Evolutionary conservation across 2,888 invertebrate species (phyloP), one percentile per base, ranked within the genome.

Genomic region (Microctonus aethiopoides): DNA sequence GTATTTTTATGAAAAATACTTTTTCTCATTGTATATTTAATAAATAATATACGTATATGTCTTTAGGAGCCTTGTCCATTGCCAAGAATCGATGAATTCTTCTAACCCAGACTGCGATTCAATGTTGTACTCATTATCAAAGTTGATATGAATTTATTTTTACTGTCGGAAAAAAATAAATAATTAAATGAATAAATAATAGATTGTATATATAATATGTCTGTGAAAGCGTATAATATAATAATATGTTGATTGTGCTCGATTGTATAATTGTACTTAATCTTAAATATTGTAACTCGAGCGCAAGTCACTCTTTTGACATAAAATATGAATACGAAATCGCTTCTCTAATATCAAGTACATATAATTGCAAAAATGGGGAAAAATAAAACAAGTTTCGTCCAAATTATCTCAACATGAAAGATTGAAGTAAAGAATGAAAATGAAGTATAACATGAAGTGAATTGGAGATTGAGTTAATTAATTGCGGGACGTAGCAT

Each of bases 131-230:
- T 70, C 13, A 54, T 29, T 29, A 61, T 60, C 70, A 65, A 75
- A 72, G 64, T 76, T n/a, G n/a, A n/a, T n/a, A n/a, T n/a, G n/a
- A n/a, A n/a, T n/a, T 77, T 81, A 81, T 80, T 80, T 81, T 78
- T 57, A 63, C 71, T 75, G 57, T n/a, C 29, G n/a, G n/a, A 32
- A 57, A 57, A 32, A 57, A 20, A 7, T 7, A 29, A 20, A 74
- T 4, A 46, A 16, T n/a, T n/a, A n/a, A n/a, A n/a, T n/a, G n/a
- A n/a, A n/a, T n/a, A n/a, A n/a, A n/a, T n/a, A n/a, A n/a, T n/a
- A n/a, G 16, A 46, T 46, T 46, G 46, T 46, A 46, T 16, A 46
- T 46, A 46, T 16, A 16, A 16, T 46, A 16, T 39, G n/a, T 46
- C 46, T 46, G 46, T 46, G 46, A 16, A 46, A 46, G 16, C n/a